Evolutionary conservation across 2,113 vertebrate species (phyloP).

Genomic region (Turdus rufiventris): DNA sequence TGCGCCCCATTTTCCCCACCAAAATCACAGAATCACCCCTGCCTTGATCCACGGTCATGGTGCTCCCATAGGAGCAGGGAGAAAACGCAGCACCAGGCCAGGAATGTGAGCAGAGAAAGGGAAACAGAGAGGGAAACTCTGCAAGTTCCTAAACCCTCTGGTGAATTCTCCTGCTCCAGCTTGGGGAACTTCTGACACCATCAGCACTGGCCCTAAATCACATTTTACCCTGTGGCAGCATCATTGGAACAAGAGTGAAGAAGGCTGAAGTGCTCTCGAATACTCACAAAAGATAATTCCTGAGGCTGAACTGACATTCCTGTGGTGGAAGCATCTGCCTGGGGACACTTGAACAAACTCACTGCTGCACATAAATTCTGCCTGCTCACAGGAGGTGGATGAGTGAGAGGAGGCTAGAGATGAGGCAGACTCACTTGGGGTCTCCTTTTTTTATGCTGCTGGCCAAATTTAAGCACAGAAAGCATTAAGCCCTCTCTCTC

Average conservation of each 20-base stretch:
- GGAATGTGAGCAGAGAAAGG: background rate
- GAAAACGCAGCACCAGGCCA: background rate
- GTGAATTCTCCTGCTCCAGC: background rate
- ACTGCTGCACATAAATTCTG: background rate
- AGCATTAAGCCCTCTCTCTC: accelerated
- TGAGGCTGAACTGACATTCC: background rate
- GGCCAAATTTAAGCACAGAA: accelerated
- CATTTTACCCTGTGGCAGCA: background rate
- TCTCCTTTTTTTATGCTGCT: accelerated
- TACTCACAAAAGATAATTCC: background rate
- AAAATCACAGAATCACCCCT: background rate
- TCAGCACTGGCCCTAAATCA: background rate
- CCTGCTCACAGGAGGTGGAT: background rate
- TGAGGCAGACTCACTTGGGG: accelerated
- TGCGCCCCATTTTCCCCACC: background rate
- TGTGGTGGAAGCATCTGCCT: background rate
- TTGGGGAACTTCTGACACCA: background rate
- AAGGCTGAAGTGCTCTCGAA: background rate
- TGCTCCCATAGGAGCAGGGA: background rate
- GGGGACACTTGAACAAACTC: background rate
- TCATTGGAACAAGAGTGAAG: background rate
- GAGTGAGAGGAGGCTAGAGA: background rate
- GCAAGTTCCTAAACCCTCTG: background rate
- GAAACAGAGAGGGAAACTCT: background rate
- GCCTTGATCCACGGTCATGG: background rate